Percentiles rank a stretch among this genome's conserved stretches.
Conservation (phyloP, 2,888 invertebrate species). For the Linnaemya tessellans region DNA sequence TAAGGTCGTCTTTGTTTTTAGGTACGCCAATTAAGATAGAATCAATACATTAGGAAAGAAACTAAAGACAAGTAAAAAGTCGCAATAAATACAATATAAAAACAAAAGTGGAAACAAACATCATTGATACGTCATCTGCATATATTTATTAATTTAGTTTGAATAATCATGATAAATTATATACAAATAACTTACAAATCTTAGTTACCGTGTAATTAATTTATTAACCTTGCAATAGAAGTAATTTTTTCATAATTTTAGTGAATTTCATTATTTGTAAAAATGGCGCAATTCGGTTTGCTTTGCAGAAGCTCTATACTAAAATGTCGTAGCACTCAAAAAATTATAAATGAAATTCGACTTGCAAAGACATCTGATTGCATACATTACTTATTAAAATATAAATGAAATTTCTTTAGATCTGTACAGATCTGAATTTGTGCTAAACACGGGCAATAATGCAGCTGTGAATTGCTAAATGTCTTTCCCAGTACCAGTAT, state of each 20-base stretch:
- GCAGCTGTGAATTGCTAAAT: too few species aligned
- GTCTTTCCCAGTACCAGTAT: too few species aligned
- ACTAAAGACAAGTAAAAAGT: conserved; percentile 32
- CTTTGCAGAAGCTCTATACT: too few species aligned
- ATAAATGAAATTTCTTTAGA: too few species aligned
- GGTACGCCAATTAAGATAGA: conserved; percentile 34
- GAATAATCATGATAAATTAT: background rate
- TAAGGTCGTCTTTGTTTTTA: conserved; percentile 49
- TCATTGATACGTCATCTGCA: conserved; percentile 49
- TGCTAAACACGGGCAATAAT: too few species aligned
- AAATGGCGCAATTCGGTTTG: conserved; percentile 19
- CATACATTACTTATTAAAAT: too few species aligned
- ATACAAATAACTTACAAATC: background rate
- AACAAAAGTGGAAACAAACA: conserved; percentile 60
- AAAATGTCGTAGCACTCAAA: too few species aligned
- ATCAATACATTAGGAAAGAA: conserved; percentile 25
- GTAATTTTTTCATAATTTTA: too few species aligned
- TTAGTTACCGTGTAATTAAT: background rate
- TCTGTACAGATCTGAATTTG: too few species aligned
- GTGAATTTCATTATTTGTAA: background rate
- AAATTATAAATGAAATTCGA: too few species aligned
- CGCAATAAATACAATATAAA: conserved; percentile 55
- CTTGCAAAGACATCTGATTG: too few species aligned
- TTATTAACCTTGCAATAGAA: too few species aligned
- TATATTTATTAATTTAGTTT: background rate